Evolutionary conservation across 2,888 invertebrate genomes (phyloP).

Genomic region (Ctenicera cuprea): DNA sequence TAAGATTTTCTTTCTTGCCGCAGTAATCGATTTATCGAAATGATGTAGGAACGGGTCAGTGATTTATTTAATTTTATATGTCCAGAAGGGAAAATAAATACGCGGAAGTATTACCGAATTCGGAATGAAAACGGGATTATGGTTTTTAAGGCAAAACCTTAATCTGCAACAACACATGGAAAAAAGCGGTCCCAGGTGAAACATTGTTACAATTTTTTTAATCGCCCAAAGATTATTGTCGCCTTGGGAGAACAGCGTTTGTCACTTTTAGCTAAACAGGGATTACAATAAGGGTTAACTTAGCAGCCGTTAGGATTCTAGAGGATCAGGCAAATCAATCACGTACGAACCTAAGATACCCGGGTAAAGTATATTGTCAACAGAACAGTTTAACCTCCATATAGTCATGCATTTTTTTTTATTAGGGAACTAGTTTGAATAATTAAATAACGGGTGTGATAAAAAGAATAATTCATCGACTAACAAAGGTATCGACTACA

Average conservation of each 20-base stretch:
- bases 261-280: conserved; percentile 46
- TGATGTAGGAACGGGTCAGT: conserved; percentile 5
- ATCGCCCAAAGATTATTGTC: conserved; percentile 30
- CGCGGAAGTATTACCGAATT: conserved; percentile 3
- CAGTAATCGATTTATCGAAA: conserved; percentile 22
- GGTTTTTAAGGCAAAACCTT: background rate
- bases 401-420: no score
- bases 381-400: conserved; percentile 9
- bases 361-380: conserved; percentile 5
- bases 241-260: conserved; percentile 34
- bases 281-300: conserved; percentile 46
- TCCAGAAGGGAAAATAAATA: conserved; percentile 10
- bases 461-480: no score
- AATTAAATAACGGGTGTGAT: no score
- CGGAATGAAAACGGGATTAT: conserved; percentile 16
- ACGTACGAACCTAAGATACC: conserved; percentile 37
- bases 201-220: conserved; percentile 28
- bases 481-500: no score
- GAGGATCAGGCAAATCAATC: conserved; percentile 44
- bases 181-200: background rate
- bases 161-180: background rate
- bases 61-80: conserved; percentile 24
- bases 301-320: conserved; percentile 39
- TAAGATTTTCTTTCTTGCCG: conserved; percentile 32
- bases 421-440: no score